Evolutionary conservation across 1,140 invertebrate genomes (phyloP).

Genomic region (Lordiphosa stackelbergi): DNA sequence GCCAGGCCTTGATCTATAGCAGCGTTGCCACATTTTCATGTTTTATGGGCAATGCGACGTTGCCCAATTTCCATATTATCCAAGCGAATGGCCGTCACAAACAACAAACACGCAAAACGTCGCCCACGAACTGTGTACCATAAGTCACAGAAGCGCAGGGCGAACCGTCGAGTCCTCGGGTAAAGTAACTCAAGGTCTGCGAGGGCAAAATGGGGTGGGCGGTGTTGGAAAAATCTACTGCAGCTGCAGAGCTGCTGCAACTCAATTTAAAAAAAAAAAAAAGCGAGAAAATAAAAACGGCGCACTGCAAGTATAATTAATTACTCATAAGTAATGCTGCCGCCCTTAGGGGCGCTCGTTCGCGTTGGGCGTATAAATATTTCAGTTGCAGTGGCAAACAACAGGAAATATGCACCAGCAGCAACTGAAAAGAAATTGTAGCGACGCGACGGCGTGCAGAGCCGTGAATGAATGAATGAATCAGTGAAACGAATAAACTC

Average conservation of each 20-base stretch:
- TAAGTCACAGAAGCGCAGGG: conserved; percentile 44
- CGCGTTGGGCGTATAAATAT: conserved; percentile 44
- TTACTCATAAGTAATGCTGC: conserved; percentile 62
- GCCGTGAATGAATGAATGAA: conserved; percentile 45
- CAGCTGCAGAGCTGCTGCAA: conserved; percentile 31
- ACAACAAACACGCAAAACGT: conserved; percentile 17
- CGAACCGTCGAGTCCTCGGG: conserved; percentile 3
- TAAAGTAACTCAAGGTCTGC: conserved; percentile 37
- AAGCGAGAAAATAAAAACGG: neutral
- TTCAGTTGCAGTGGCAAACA: conserved; percentile 42
- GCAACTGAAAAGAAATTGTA: conserved; percentile 33
- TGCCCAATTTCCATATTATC: conserved; percentile 34
- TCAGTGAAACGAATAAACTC: conserved; percentile 65
- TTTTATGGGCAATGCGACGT: conserved; percentile 17
- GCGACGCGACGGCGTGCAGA: conserved; percentile 12
- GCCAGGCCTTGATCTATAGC: neutral
- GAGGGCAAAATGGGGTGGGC: conserved; percentile 12
- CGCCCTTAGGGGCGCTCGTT: conserved; percentile 36
- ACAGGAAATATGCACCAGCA: conserved; percentile 11
- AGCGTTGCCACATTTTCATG: conserved; percentile 13
- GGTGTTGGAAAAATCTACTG: conserved; percentile 9
- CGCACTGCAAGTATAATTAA: conserved; percentile 64
- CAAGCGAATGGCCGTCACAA: conserved; percentile 1
- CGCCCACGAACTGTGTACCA: conserved; percentile 19
- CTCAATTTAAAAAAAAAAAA: conserved; percentile 50